These are phyloP conservation scores for Macroglossus sobrinus DNA, from an alignment of 2,113 vertebrate genomes.

Conservation along the genomic window DNA sequence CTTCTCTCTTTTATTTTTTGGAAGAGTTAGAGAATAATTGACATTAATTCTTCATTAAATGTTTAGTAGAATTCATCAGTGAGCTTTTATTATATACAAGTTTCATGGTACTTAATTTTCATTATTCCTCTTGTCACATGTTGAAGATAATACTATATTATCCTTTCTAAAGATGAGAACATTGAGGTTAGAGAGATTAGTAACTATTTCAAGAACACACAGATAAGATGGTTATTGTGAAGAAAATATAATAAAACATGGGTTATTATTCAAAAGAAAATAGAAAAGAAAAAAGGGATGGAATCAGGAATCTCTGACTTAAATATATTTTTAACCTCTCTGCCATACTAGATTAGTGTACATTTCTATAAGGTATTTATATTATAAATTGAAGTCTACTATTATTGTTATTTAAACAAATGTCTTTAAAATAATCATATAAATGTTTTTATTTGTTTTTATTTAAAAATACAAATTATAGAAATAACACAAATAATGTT, in stretches of 20 bases:
- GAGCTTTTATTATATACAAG: background rate
- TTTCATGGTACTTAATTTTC: background rate
- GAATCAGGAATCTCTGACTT: background rate
- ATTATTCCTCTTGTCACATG: background rate
- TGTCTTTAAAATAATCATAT: background rate
- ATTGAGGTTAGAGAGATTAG: background rate
- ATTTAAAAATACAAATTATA: background rate
- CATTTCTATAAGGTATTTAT: background rate
- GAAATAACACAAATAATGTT: background rate
- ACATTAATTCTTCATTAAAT: background rate
- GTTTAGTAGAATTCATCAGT: background rate
- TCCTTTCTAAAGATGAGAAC: background rate
- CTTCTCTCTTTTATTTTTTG: background rate
- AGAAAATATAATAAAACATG: background rate
- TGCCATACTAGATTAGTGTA: background rate
- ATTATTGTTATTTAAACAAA: background rate
- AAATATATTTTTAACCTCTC: background rate
- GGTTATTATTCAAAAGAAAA: background rate
- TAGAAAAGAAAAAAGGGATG: background rate
- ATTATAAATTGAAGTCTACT: background rate
- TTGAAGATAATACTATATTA: background rate
- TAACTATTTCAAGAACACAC: background rate
- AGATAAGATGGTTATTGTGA: background rate
- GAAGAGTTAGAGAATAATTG: background rate
- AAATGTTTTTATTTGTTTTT: background rate